Conservation (phyloP, 2,113 vertebrate genomes). For the Falco punctatus region DNA sequence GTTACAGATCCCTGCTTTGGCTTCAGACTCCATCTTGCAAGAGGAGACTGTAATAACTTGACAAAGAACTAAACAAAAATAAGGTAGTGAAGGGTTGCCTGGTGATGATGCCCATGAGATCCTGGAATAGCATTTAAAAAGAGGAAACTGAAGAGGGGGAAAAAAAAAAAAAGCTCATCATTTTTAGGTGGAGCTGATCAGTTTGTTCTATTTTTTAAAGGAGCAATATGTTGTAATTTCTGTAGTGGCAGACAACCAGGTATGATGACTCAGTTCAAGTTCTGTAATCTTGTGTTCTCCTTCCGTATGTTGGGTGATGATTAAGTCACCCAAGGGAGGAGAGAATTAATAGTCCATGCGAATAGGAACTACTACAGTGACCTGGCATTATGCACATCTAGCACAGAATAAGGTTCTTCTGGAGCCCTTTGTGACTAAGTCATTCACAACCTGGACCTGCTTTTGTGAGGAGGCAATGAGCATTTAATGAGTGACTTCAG, state of each 20-base stretch:
- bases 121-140: neutral
- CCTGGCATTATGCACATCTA: neutral
- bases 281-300: neutral
- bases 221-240: neutral
- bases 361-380: neutral
- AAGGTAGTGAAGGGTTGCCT: neutral
- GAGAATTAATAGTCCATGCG: neutral
- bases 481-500: conserved; percentile 7
- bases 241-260: neutral
- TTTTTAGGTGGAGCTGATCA: neutral
- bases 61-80: neutral
- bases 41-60: neutral
- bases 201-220: neutral
- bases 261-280: neutral
- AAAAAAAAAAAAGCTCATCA: neutral
- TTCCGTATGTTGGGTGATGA: neutral
- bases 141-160: neutral
- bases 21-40: neutral
- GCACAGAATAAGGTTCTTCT: neutral
- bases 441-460: neutral
- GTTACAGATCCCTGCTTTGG: neutral
- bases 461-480: neutral
- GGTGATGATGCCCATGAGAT: neutral
- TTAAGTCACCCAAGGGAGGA: neutral
- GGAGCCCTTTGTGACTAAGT: neutral